Percentiles rank a stretch among this genome's conserved stretches.
phyloP scores from a whole-genome alignment of 2,113 vertebrate genomes.

The Echinops telfairi region DNA sequence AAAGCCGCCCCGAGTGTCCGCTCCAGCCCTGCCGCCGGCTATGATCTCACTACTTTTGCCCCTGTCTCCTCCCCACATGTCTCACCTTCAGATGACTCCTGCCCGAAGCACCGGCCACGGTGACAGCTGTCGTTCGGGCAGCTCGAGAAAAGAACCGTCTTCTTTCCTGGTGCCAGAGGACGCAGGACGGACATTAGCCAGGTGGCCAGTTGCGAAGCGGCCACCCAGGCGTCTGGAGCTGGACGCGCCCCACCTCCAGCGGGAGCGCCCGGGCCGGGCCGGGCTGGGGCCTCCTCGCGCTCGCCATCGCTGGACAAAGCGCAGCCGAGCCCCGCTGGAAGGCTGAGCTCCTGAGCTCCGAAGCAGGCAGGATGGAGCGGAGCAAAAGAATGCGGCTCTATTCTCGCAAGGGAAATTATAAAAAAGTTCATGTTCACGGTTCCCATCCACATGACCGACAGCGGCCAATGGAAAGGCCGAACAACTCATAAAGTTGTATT shows the following conservation, averaged over 20 bases:
- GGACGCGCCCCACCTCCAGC: conserved; percentile 88
- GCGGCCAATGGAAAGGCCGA: conserved; percentile 94
- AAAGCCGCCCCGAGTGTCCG: conserved; percentile 34
- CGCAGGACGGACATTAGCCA: conserved; percentile 92
- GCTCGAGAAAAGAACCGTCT: conserved; percentile 88
- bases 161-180: conserved; percentile 90
- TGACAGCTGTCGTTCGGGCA: conserved; percentile 92
- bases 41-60: conserved; percentile 79
- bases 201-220: conserved; percentile 89
- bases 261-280: conserved; percentile 85
- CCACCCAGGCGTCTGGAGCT: conserved; percentile 85
- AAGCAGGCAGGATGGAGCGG: conserved; percentile 92
- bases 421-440: conserved; percentile 99
- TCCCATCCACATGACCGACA: conserved; percentile 94
- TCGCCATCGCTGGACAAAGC: conserved; percentile 87
- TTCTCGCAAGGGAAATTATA: conserved; percentile 98
- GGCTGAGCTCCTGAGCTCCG: conserved; percentile 85
- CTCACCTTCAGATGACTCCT: conserved; percentile 91
- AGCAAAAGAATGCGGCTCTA: conserved; percentile 97
- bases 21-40: neutral
- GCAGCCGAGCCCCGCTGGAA: conserved; percentile 84
- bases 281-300: conserved; percentile 80
- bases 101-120: conserved; percentile 86
- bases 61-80: conserved; percentile 84
- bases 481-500: conserved; percentile 98